A percentile compares a stretch with the other conserved stretches of the same genome.
Evolutionary conservation across 2,797 vertebrate species (phyloP).

Genomic region (Decapterus maruadsi): DNA sequence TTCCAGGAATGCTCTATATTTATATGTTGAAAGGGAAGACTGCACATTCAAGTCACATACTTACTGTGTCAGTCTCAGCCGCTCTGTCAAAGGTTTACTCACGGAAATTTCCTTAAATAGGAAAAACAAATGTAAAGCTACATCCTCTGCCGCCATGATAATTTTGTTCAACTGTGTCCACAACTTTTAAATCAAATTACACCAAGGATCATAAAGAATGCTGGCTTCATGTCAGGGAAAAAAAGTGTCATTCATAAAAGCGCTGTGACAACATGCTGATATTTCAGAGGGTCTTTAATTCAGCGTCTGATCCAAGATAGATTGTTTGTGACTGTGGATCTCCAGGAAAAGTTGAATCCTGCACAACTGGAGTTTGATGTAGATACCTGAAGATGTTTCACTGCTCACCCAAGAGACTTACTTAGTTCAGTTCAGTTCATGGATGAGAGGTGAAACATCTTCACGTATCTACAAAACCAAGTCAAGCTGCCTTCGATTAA

Average conservation of each 20-base stretch:
- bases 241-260: conserved; percentile 20
- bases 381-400: no score
- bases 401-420: no score
- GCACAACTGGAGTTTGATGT: neutral
- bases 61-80: conserved; percentile 17
- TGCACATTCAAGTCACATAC: conserved; percentile 14
- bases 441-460: neutral
- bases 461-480: no score
- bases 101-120: conserved; percentile 11
- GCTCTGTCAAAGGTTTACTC: neutral
- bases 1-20: neutral
- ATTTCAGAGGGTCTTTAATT: conserved; percentile 12
- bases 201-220: conserved; percentile 6
- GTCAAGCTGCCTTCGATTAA: neutral
- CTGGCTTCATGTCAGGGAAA: neutral
- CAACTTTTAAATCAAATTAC: conserved; percentile 50
- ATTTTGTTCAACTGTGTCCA: conserved; percentile 34
- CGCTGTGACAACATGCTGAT: neutral
- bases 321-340: conserved; percentile 4
- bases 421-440: neutral
- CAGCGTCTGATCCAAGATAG: conserved; percentile 12
- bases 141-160: conserved; percentile 10
- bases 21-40: neutral
- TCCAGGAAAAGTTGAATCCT: neutral
- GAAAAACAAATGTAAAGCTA: neutral